Percentiles rank a stretch among this genome's conserved stretches.
Conservation (phyloP, 2,113 vertebrate genomes). For the Chaetura pelagica region DNA sequence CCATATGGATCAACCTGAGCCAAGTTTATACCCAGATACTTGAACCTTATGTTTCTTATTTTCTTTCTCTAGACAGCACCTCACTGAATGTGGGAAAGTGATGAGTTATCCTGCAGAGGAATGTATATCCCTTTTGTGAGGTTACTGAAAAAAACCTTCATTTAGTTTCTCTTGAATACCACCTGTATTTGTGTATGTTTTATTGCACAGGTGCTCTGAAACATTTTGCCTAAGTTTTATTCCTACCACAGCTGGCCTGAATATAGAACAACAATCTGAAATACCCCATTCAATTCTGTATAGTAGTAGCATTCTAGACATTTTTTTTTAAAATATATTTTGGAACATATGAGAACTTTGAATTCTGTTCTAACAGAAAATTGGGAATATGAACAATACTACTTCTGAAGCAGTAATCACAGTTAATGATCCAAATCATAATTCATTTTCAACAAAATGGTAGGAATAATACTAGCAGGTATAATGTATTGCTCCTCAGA, state of each 20-base stretch:
- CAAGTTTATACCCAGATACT: neutral
- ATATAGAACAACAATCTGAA: neutral
- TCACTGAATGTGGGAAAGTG: neutral
- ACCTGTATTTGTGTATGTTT: neutral
- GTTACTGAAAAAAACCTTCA: neutral
- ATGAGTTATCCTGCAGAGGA: neutral
- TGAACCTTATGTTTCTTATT: neutral
- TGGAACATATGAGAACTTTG: neutral
- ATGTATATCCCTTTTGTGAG: neutral
- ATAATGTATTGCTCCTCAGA: neutral
- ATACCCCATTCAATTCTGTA: neutral
- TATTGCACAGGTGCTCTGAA: neutral
- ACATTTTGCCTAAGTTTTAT: neutral
- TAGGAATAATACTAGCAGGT: neutral
- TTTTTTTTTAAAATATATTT: too few species aligned
- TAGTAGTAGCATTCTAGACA: neutral
- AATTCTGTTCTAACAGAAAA: neutral
- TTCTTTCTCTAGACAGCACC: neutral
- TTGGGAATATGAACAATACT: neutral
- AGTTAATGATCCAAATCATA: conserved; percentile 24
- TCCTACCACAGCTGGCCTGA: neutral
- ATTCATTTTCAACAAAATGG: conserved; percentile 11
- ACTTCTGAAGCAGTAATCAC: neutral
- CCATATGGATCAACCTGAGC: neutral
- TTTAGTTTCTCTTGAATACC: neutral